These are phyloP conservation scores for Pantherophis vulpinus DNA, from an alignment of 2,797 vertebrate species.

Conservation along the genomic window DNA sequence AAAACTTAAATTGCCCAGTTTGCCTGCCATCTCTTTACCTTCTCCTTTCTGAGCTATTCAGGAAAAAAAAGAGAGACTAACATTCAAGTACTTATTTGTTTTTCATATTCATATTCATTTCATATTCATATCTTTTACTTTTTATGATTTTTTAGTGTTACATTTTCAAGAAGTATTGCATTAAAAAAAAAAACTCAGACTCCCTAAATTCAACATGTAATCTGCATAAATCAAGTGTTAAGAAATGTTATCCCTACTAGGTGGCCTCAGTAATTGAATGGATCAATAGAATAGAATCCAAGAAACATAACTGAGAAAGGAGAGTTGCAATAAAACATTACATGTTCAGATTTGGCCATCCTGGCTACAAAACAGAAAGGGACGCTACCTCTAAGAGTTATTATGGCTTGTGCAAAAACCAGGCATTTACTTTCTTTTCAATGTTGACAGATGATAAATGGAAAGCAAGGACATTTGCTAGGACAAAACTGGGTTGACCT, in stretches of 20 bases:
- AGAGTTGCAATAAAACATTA: not conserved
- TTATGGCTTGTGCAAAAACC: constrained; percentile 49
- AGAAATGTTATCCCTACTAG: not conserved
- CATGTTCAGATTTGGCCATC: not conserved
- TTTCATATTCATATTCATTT: no score
- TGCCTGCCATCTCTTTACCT: not conserved
- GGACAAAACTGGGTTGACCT: constrained; percentile 57
- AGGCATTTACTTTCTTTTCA: constrained; percentile 52
- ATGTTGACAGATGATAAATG: constrained; percentile 55
- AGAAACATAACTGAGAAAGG: not conserved
- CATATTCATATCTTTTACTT: not conserved
- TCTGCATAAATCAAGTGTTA: not conserved
- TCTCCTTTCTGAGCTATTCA: not conserved
- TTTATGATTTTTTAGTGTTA: not conserved
- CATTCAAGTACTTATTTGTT: not conserved
- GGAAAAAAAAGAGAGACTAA: no score
- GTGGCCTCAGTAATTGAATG: not conserved
- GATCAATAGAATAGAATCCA: not conserved
- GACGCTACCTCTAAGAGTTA: constrained; percentile 38
- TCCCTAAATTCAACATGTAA: not conserved
- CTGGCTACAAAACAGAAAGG: constrained; percentile 23
- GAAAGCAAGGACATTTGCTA: constrained; percentile 57
- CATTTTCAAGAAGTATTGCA: not conserved
- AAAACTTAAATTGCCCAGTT: not conserved
- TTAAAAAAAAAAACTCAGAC: not conserved